Evolutionary conservation across 2,113 vertebrate species (phyloP), one percentile per base, ranked within the genome.

Genomic region (Antennarius striatus): DNA sequence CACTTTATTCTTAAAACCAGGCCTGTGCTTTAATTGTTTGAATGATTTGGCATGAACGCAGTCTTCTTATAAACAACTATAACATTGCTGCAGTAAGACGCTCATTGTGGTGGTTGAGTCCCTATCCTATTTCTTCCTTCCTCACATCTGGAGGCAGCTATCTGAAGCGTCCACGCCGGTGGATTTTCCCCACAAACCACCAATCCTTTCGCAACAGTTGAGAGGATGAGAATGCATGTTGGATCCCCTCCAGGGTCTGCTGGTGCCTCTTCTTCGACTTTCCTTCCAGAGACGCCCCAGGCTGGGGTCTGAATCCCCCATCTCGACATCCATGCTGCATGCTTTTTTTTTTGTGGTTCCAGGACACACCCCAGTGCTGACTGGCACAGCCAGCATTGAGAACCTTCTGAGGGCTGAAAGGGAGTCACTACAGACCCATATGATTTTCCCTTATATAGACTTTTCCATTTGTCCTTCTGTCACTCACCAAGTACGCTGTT

Each of bases 201-300:
- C 84, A 92, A 90, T 92, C 90, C 82, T 86, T 90, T 92, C 59
- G 81, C 87, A 92, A 89, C 84, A 90, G 88, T 89, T 88, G 86
- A 91, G 73, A 86, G 81, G 88, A 92, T 90, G 86, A 92, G 91
- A 82, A 82, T 58, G 81, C 64, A 66, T 77, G 76, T 80, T 93
- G 91, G 89, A 87, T 75, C 78, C 28, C 56, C 64, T 91, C 90
- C 86, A 91, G 71, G 63, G 48, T 61, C 82, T 69, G 65, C 82
- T 79, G 60, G 61, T 82, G 57, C 74, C 69, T 79, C 80, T 56
- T 77, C 84, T 81, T 86, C 75, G 66, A 29, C 75, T 70, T 58
- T 59, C 75, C 72, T 79, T 86, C 68, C 74, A 75, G 58, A 82
- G 72, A 62, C 17, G 73, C 78, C 83, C 56, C 63, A 56, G 79